These are phyloP conservation scores for Pangasius mekongensis DNA, from an alignment of 2,797 vertebrate genomes.

Conservation along the genomic window DNA sequence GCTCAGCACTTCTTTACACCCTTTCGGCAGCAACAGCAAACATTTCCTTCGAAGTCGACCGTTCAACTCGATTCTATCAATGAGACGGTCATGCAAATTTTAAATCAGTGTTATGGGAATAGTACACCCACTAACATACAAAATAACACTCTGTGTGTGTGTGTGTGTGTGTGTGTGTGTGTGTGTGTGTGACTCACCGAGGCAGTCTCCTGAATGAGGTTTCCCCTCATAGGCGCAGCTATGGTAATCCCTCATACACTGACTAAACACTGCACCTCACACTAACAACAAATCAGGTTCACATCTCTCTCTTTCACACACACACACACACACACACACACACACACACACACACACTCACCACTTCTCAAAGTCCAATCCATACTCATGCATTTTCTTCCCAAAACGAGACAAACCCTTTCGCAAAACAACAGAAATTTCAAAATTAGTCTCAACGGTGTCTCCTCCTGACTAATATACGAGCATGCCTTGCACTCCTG, in stretches of 20 bases:
- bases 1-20: background rate
- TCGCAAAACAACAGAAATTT: background rate
- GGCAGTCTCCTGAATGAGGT: conserved; percentile 68
- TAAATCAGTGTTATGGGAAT: background rate
- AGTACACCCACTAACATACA: conserved; percentile 13
- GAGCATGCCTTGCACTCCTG: background rate
- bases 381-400: background rate
- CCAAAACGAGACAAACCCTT: background rate
- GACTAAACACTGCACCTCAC: background rate
- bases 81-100: background rate
- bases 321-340: background rate
- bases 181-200: conserved; percentile 65
- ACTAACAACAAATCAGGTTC: conserved; percentile 10
- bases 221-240: conserved; percentile 9
- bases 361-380: background rate
- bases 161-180: conserved; percentile 39
- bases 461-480: background rate
- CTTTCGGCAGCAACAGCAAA: background rate
- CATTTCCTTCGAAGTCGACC: background rate
- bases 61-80: background rate
- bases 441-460: background rate
- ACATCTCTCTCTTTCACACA: no score
- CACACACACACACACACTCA: background rate
- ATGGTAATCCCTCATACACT: conserved; percentile 73
- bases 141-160: conserved; percentile 10